phyloP scores from a whole-genome alignment of 2,888 invertebrate species.

The Cantharis lateralis region DNA sequence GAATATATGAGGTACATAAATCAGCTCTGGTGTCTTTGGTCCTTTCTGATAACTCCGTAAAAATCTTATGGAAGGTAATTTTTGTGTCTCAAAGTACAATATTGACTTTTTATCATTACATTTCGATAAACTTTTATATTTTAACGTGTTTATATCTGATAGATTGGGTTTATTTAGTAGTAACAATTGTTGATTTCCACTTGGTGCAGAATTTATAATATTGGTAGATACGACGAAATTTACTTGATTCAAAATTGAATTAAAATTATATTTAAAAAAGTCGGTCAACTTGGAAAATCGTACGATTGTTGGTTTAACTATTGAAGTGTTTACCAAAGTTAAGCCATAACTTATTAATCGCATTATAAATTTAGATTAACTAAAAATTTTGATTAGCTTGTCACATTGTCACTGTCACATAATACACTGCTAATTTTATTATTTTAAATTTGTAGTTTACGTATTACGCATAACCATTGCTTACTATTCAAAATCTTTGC shows the following conservation, averaged over 20 bases:
- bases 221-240: neutral
- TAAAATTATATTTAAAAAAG: neutral
- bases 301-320: neutral
- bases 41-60: neutral
- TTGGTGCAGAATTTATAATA: neutral
- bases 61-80: neutral
- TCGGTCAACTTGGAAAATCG: neutral
- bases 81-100: neutral
- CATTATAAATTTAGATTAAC: conserved; percentile 7
- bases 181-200: neutral
- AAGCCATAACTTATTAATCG: conserved; percentile 5
- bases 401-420: neutral
- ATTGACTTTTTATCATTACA: neutral
- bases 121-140: neutral
- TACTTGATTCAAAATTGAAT: neutral
- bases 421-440: neutral
- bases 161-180: neutral
- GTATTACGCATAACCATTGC: neutral
- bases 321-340: neutral
- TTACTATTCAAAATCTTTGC: neutral
- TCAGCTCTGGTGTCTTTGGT: conserved; percentile 46
- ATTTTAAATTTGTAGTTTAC: neutral
- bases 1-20: conserved; percentile 52
- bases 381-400: conserved; percentile 6
- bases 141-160: neutral